A percentile compares a stretch with the other conserved stretches of the same genome.
These are phyloP conservation scores for Harmothoe impar DNA, from an alignment of 2,888 invertebrate genomes.

Conservation along the genomic window DNA sequence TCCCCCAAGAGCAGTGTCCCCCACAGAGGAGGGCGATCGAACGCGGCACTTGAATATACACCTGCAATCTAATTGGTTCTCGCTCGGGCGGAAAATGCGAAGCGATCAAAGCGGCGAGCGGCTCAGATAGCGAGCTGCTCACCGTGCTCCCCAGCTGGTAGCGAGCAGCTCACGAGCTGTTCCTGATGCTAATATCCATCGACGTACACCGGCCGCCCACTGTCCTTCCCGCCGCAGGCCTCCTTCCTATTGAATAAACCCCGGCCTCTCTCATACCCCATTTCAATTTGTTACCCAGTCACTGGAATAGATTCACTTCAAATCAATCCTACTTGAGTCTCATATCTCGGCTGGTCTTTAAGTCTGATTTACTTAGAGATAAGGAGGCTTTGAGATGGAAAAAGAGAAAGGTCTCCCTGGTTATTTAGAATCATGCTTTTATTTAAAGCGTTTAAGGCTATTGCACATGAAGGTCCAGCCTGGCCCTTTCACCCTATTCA, in stretches of 20 bases:
- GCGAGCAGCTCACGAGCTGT: conserved; percentile 2
- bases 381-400: not conserved
- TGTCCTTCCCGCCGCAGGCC: not conserved
- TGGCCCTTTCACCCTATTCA: no score
- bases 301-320: conserved; percentile 41
- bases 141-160: not conserved
- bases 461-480: no score
- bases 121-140: not conserved
- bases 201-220: not conserved
- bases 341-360: not conserved
- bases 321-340: conserved; percentile 41
- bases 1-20: not conserved
- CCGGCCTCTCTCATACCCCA: not conserved
- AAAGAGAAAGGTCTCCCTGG: not conserved
- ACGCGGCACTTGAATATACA: conserved; percentile 46
- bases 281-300: conserved; percentile 55
- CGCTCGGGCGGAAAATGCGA: conserved; percentile 37
- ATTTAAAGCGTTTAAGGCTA: no score
- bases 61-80: conserved; percentile 51
- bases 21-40: not conserved
- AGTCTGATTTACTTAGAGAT: conserved; percentile 35
- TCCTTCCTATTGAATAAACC: conserved; percentile 45
- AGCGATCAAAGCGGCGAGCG: conserved; percentile 43
- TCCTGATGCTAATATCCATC: conserved; percentile 49
- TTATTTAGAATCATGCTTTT: no score